phyloP scores from a whole-genome alignment of 2,113 vertebrate genomes.

The Pyxicephalus adspersus region DNA sequence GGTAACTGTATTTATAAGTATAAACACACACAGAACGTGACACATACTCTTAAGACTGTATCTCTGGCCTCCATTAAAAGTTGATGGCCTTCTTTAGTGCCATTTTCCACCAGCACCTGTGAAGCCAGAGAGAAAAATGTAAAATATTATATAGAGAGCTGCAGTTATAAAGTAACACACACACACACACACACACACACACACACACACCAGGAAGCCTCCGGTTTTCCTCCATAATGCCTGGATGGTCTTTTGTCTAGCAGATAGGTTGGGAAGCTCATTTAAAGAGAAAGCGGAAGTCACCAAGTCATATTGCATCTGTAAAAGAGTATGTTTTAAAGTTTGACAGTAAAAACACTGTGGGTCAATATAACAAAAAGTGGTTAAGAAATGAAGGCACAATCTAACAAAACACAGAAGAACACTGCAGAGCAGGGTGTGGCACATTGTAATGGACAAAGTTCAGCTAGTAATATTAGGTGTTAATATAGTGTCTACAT shows the following conservation, averaged over 20 bases:
- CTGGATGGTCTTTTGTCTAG: conserved; percentile 66
- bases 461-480: too few relatives aligned
- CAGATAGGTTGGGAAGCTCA: conserved; percentile 71
- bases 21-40: not conserved
- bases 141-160: not conserved
- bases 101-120: conserved; percentile 86
- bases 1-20: too few relatives aligned
- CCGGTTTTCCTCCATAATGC: conserved; percentile 87
- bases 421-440: too few relatives aligned
- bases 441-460: not conserved
- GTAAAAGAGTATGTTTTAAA: not conserved
- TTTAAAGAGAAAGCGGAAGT: conserved; percentile 82
- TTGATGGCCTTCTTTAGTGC: conserved; percentile 84
- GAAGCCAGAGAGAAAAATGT: not conserved
- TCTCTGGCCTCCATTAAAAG: conserved; percentile 88
- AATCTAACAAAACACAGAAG: too few relatives aligned
- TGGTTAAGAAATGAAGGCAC: too few relatives aligned
- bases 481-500: too few relatives aligned
- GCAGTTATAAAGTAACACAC: conserved; percentile 16
- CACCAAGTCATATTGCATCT: conserved; percentile 87
- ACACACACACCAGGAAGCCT: conserved; percentile 77
- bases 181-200: conserved; percentile 51
- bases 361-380: too few relatives aligned
- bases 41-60: conserved; percentile 72
- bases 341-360: too few relatives aligned